phyloP scores from a whole-genome alignment of 1,140 invertebrate genomes.

The Dreissena rostriformis region DNA sequence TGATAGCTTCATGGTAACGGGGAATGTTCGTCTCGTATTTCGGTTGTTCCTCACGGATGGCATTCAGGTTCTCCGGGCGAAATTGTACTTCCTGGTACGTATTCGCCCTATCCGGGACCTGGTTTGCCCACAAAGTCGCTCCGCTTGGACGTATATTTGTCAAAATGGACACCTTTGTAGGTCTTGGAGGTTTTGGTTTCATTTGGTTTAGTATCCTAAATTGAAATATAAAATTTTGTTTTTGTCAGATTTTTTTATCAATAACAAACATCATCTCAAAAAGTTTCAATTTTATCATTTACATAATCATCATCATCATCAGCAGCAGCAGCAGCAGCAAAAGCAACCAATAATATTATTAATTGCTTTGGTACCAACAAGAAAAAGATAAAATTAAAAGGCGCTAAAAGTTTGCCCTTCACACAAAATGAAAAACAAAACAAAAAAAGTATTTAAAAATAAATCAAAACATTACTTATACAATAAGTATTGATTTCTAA shows the following conservation, averaged over 20 bases:
- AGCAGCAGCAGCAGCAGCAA: not conserved
- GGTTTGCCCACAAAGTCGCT: constrained; percentile 71
- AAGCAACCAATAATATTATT: not conserved
- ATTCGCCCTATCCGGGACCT: constrained; percentile 80
- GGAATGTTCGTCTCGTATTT: constrained; percentile 77
- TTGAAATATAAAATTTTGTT: not conserved
- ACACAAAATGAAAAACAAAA: too few relatives aligned
- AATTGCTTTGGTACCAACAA: too few relatives aligned
- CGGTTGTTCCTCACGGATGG: constrained; percentile 61
- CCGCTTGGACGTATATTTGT: constrained; percentile 74
- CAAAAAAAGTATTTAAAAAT: too few relatives aligned
- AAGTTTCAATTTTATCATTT: too few relatives aligned
- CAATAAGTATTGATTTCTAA: too few relatives aligned
- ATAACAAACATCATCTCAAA: too few relatives aligned
- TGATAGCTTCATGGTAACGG: constrained; percentile 78
- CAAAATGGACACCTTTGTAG: constrained; percentile 80
- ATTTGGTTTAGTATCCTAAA: constrained; percentile 45
- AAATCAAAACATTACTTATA: too few relatives aligned
- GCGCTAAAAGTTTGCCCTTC: too few relatives aligned
- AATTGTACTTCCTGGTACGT: constrained; percentile 72
- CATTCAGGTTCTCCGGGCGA: constrained; percentile 75
- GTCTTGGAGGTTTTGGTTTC: constrained; percentile 70
- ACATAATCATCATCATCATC: too few relatives aligned
- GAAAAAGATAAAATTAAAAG: too few relatives aligned
- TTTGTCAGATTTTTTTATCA: not conserved